Percentiles rank a stretch among this genome's conserved stretches.
These are phyloP conservation scores for Acrocephalus kingi DNA, from an alignment of 2,113 vertebrate species.

Conservation along the genomic window DNA sequence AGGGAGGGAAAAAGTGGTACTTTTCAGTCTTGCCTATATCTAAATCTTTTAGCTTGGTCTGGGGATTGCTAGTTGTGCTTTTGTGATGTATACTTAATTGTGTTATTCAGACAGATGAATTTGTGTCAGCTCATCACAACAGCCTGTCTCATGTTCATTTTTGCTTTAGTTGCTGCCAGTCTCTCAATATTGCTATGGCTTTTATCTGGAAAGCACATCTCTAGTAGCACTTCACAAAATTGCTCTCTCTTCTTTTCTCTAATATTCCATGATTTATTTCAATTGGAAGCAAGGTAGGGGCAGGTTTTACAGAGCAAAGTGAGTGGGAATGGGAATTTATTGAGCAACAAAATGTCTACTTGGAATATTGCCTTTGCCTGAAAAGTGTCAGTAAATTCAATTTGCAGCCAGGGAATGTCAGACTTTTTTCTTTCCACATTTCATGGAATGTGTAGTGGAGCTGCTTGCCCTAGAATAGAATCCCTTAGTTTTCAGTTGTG, in stretches of 20 bases:
- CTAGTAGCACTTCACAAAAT: constrained; percentile 6
- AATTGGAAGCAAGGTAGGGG: background rate
- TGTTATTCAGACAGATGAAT: constrained; percentile 5
- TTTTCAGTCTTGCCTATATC: background rate
- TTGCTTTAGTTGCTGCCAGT: background rate
- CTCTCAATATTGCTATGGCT: background rate
- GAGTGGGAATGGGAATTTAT: background rate
- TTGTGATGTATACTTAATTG: constrained; percentile 17
- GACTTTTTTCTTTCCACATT: background rate
- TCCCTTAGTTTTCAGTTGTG: background rate
- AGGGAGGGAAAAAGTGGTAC: background rate
- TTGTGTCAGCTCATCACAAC: background rate
- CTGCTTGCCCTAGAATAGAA: background rate
- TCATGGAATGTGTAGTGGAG: background rate
- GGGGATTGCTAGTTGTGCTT: background rate
- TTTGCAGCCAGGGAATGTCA: constrained; percentile 21
- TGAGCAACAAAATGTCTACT: background rate
- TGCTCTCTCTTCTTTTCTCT: background rate
- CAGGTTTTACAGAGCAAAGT: background rate
- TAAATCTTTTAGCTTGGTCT: background rate
- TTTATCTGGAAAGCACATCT: background rate
- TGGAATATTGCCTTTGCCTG: background rate
- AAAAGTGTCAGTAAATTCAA: background rate
- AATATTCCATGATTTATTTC: constrained; percentile 8
- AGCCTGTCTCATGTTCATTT: background rate